These are phyloP conservation scores for Cataglyphis livida DNA, from an alignment of 2,888 invertebrate genomes.

Conservation along the genomic window DNA sequence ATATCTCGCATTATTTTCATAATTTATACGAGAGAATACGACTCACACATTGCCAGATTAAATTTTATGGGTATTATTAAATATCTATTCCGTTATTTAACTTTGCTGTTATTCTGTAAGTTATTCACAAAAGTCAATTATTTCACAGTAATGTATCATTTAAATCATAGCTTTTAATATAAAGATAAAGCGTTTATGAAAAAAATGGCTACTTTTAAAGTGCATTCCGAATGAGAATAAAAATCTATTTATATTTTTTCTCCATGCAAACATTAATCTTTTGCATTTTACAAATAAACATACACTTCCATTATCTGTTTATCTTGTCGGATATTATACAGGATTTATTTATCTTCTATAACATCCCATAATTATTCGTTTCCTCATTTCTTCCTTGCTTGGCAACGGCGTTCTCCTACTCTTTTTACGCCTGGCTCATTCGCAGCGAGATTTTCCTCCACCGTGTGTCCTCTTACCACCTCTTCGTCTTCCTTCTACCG, in stretches of 20 bases:
- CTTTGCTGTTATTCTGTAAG: neutral
- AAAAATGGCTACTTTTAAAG: neutral
- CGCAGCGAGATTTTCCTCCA: constrained; percentile 50
- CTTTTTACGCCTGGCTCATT: constrained; percentile 37
- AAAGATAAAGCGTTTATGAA: neutral
- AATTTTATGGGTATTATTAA: neutral
- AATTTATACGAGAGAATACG: neutral
- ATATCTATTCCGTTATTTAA: neutral
- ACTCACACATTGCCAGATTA: neutral
- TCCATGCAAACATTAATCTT: neutral
- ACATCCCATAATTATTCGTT: constrained; percentile 29
- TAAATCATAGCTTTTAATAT: neutral
- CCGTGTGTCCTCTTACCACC: constrained; percentile 46
- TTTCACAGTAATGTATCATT: neutral
- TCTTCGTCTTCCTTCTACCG: constrained; percentile 67
- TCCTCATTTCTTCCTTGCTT: constrained; percentile 39
- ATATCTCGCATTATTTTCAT: neutral
- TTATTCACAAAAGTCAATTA: neutral
- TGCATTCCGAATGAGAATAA: neutral
- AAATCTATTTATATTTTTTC: neutral
- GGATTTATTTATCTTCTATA: constrained; percentile 14
- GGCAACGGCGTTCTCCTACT: constrained; percentile 55
- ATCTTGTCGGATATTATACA: neutral
- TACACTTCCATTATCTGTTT: constrained; percentile 35
- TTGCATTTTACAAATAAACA: neutral